Evolutionary conservation across 2,113 vertebrate species (phyloP), one percentile per base, ranked within the genome.

Genomic region (Alouatta palliata): DNA sequence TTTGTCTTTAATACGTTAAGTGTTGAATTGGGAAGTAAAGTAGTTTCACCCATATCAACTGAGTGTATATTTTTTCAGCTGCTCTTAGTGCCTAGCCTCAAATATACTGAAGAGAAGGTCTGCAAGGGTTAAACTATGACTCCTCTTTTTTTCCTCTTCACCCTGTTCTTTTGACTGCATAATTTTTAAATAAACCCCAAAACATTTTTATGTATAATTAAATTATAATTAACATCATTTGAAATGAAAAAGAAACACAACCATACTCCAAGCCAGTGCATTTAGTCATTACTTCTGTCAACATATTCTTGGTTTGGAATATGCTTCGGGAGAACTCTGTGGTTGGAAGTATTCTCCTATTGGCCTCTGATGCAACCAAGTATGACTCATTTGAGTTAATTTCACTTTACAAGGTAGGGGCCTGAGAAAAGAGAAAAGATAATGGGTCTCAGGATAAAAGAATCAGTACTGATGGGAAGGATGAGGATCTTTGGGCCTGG

Each of bases 321-420:
- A 54, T 86, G 32, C 75, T 84, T 87, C 66, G 61, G 23, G 10
- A 85, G 52, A 96, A 96, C 35, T 89, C 35, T 83, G 45, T 61
- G 3, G 64, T 91, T 70, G 86, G 91, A 75, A 52, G 16, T 96
- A 66, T 95, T 97, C 45, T 73, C 2, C 43, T 77, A 1, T 87
- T 32, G 75, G 25, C 45, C 32, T 96, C n/a, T 90, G 47, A 58
- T 90, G 11, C 68, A 88, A 87, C 35, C 25, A 71, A 23, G 27
- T 83, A 20, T 92, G 77, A 76, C 91, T 90, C 52, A 30, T 61
- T 86, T 94, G 89, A 66, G 37, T 84, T 96, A 45, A 52, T 95
- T 66, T 80, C 91, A 76, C 54, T 93, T 96, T 70, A 81, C 19
- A 92, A 91, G 47, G 64, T 64, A 58, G 56, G 20, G 16, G 2